Conservation (phyloP, 2,888 invertebrate genomes). For the Cosmia trapezina region DNA sequence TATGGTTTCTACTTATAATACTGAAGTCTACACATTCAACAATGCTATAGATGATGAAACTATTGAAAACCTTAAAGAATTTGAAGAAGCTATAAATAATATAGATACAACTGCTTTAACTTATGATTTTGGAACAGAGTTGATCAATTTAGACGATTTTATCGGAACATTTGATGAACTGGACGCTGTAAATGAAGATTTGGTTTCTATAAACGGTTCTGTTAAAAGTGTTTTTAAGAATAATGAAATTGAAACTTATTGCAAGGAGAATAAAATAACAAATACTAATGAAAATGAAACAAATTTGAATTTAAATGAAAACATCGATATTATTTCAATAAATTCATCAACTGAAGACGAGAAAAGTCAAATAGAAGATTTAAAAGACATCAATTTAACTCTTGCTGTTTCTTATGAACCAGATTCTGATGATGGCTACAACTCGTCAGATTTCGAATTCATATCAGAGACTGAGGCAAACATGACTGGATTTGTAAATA, state of each 20-base stretch:
- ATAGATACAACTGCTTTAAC: conserved; percentile 4
- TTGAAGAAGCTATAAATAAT: conserved; percentile 41
- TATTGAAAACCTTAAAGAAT: conserved; percentile 34
- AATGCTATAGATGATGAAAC: conserved; percentile 13
- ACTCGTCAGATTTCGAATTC: conserved; percentile 85
- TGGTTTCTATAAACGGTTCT: neutral
- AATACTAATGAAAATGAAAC: neutral
- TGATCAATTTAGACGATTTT: conserved; percentile 46
- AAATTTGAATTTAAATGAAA: conserved; percentile 1
- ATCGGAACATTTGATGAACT: conserved; percentile 31
- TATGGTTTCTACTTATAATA: neutral
- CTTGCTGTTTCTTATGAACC: conserved; percentile 29
- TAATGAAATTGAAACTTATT: neutral
- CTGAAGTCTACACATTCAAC: neutral
- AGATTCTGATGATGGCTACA: conserved; percentile 69
- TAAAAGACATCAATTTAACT: conserved; percentile 32
- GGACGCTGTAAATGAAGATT: neutral
- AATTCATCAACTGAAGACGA: conserved; percentile 36
- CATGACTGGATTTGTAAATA: conserved; percentile 64
- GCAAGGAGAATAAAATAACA: neutral
- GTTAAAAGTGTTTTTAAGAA: neutral
- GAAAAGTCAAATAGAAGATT: conserved; percentile 7
- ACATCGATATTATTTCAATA: conserved; percentile 48
- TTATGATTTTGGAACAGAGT: conserved; percentile 3
- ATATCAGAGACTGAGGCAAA: conserved; percentile 81